Evolutionary conservation across 2,888 invertebrate genomes (phyloP).

Genomic region (Microctonus brassicae): DNA sequence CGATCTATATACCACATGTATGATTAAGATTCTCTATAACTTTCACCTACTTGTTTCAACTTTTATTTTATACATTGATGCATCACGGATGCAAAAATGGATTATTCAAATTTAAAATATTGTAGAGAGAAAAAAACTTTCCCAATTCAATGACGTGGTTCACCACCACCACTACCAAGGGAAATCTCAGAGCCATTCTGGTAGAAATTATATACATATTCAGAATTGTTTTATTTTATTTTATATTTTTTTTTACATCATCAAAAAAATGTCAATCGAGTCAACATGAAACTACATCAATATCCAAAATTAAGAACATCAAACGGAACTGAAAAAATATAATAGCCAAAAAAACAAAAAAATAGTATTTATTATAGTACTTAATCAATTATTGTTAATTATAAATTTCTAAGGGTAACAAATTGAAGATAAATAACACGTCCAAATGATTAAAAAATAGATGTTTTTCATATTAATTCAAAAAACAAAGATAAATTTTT

Average conservation of each 20-base stretch:
- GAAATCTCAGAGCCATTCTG: not conserved
- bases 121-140: not conserved
- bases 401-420: too few species aligned
- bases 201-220: not conserved
- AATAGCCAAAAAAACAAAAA: too few species aligned
- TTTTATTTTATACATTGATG: not conserved
- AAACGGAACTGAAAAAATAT: not conserved
- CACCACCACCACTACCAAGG: not conserved
- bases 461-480: not conserved
- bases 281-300: not conserved
- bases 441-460: too few species aligned
- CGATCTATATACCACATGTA: not conserved
- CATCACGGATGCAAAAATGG: not conserved
- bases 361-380: not conserved
- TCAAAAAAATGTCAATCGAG: not conserved
- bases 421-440: too few species aligned
- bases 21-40: not conserved
- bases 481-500: not conserved
- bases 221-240: constrained; percentile 37
- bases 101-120: not conserved
- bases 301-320: not conserved
- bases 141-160: constrained; percentile 14
- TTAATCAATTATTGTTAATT: not conserved
- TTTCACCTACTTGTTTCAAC: not conserved
- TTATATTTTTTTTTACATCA: not conserved